Conservation (phyloP, 2,113 vertebrate genomes). For the Typhlomys cinereus region DNA sequence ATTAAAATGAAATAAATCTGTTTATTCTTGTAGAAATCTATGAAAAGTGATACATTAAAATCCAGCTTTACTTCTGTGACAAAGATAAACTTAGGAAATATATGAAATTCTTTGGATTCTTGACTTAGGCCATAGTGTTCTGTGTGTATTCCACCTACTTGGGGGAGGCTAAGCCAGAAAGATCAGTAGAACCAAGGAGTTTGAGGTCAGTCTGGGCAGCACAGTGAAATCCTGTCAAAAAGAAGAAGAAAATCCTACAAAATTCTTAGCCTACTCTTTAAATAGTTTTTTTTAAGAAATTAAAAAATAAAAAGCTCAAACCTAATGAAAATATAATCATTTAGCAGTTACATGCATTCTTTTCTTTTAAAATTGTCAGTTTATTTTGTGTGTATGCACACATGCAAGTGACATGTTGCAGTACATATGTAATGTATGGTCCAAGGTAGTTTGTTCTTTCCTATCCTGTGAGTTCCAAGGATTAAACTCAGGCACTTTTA, state of each 20-base stretch:
- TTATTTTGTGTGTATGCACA: too few species aligned
- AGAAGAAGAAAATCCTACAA: neutral
- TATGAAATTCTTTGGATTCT: neutral
- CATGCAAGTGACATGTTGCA: too few species aligned
- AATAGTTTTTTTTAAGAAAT: neutral
- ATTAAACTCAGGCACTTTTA: neutral
- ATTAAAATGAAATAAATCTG: constrained; percentile 13
- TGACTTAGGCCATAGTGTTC: neutral
- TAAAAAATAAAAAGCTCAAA: neutral
- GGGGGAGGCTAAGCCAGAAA: neutral
- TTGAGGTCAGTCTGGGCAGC: neutral
- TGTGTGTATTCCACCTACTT: neutral
- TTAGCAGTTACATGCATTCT: neutral
- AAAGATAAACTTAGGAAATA: constrained; percentile 27
- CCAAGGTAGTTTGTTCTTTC: neutral
- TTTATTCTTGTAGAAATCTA: neutral
- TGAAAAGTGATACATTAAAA: constrained; percentile 10
- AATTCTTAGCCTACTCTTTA: neutral
- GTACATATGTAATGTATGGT: too few species aligned
- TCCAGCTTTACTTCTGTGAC: neutral
- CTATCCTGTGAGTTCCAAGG: neutral
- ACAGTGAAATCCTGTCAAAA: neutral
- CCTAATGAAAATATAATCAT: neutral
- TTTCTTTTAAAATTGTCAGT: neutral
- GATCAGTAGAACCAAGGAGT: neutral